These are phyloP conservation scores for Paratilapia polleni DNA, from an alignment of 2,113 vertebrate species.

Conservation along the genomic window DNA sequence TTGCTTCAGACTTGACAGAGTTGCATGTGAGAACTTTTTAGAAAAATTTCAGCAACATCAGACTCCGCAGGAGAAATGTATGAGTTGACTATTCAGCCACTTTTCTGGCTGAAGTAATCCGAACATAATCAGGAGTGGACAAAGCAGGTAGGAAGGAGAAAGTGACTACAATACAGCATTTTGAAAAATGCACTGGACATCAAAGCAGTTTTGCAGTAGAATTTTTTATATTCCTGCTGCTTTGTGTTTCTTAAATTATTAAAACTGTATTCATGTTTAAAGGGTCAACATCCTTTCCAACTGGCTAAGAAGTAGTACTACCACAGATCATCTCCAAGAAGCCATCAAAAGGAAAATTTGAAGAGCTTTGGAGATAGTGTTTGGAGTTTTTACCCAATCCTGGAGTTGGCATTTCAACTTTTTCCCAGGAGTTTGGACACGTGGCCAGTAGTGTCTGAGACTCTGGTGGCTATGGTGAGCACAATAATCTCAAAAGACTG, in stretches of 20 bases:
- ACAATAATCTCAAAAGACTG: constrained; percentile 42
- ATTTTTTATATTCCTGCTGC: not conserved
- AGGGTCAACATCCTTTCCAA: constrained; percentile 85
- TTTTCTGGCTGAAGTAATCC: not conserved
- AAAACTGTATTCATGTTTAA: constrained; percentile 56
- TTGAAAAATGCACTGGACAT: not conserved
- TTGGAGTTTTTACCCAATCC: constrained; percentile 64
- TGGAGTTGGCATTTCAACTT: constrained; percentile 60
- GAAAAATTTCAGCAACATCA: no score
- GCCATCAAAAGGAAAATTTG: constrained; percentile 60
- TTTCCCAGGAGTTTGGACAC: constrained; percentile 52
- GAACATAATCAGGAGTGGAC: not conserved
- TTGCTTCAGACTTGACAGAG: no score
- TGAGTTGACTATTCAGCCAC: not conserved
- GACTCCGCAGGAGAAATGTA: not conserved
- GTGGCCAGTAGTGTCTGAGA: constrained; percentile 40
- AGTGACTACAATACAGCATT: not conserved
- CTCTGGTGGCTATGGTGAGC: constrained; percentile 39
- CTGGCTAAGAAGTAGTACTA: constrained; percentile 83
- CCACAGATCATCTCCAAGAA: constrained; percentile 34
- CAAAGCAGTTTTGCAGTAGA: rapidly evolving
- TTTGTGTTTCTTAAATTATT: constrained; percentile 6
- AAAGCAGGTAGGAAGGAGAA: not conserved
- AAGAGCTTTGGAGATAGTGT: constrained; percentile 61
- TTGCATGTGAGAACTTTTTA: no score